Conservation (phyloP, 1,140 invertebrate species). For the Oryctes rhinoceros region DNA sequence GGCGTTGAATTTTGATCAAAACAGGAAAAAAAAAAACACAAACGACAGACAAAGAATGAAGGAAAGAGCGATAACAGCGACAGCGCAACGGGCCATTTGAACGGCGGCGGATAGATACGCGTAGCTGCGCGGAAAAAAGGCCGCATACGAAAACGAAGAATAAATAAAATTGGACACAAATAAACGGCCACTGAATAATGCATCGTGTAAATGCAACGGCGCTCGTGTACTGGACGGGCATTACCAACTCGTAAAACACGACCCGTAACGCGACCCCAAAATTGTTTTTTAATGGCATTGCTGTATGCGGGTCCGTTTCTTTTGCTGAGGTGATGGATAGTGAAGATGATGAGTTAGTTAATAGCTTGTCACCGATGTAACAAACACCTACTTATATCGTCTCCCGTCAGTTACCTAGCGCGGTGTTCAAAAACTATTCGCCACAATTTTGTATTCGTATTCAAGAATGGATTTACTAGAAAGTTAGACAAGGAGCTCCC, state of each 20-base stretch:
- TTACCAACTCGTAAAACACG: conserved; percentile 32
- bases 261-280: conserved; percentile 40
- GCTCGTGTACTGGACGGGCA: conserved; percentile 26
- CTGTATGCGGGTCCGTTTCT: conserved; percentile 33
- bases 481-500: too few relatives aligned
- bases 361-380: conserved; percentile 45
- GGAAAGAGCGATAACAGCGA: conserved; percentile 33
- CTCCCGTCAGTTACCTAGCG: too few relatives aligned
- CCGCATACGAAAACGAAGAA: conserved; percentile 14
- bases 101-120: conserved; percentile 2
- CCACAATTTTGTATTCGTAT: too few relatives aligned
- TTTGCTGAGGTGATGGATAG: conserved; percentile 40
- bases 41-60: conserved; percentile 12
- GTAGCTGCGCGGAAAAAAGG: background rate
- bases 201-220: conserved; percentile 30
- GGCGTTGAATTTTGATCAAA: conserved; percentile 32
- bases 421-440: too few relatives aligned
- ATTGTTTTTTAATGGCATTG: conserved; percentile 46
- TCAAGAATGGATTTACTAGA: too few relatives aligned
- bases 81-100: conserved; percentile 25
- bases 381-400: too few relatives aligned
- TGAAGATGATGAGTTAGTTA: conserved; percentile 31
- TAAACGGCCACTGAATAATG: conserved; percentile 38
- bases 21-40: background rate
- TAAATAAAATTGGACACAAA: conserved; percentile 37